Conservation (phyloP, 2,797 vertebrate species). For the Peromyscus melanophrys region DNA sequence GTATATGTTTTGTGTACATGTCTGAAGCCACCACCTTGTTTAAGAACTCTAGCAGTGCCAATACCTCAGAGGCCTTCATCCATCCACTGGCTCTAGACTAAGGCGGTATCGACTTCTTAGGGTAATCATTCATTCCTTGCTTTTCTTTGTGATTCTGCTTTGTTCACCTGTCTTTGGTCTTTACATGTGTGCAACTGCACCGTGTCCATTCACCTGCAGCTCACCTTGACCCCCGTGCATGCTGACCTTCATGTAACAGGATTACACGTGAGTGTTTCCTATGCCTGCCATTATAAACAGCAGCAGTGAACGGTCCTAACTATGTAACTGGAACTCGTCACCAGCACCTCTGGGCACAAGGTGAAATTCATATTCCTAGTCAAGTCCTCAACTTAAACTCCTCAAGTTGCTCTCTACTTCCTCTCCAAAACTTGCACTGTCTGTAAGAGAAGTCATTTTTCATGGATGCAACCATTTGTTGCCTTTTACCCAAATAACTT, state of each 20-base stretch:
- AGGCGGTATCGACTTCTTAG: fast-evolving
- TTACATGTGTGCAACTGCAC: neutral
- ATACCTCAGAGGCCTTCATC: neutral
- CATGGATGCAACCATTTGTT: neutral
- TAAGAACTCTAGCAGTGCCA: neutral
- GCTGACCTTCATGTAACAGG: neutral
- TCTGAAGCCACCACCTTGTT: neutral
- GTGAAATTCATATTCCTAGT: neutral
- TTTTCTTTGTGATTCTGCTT: neutral
- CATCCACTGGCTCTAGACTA: neutral
- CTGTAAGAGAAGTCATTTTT: neutral
- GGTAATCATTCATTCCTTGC: neutral
- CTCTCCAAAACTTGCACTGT: neutral
- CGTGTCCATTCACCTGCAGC: fast-evolving
- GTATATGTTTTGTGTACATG: fast-evolving
- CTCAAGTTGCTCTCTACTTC: neutral
- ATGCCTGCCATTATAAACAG: neutral
- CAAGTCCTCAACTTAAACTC: neutral
- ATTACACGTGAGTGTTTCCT: neutral
- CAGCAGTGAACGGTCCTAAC: too few species aligned
- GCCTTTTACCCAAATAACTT: slow-evolving; percentile 16
- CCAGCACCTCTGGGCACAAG: neutral
- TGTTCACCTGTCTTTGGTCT: neutral
- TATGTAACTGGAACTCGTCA: fast-evolving
- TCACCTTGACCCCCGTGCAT: fast-evolving